Base-by-base conservation (phyloP, 1,140 invertebrate species). In the Lepeophtheirus salmonis region DNA sequence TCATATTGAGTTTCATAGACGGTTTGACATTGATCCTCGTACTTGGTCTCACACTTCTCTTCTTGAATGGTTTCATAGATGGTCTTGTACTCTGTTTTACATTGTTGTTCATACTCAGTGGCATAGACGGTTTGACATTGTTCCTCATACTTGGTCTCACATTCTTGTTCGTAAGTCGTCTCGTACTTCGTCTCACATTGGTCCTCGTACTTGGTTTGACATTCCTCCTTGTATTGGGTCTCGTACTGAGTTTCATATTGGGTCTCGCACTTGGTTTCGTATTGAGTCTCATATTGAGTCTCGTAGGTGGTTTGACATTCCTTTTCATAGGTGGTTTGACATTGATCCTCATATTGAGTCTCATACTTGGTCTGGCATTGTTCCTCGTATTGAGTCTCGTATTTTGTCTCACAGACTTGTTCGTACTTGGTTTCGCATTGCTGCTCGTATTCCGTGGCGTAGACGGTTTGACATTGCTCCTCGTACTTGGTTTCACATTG, bases 1-100 rank as follows among this genome's bases (percentile, higher is more conserved):
- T 61, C 59, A 22, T 61, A 61, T 3, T 22, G 1, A 21, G 59
- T 61, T 16, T 61, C 59, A 20, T 61, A 61, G 14, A 22, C 25
- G 49, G 59, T 61, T 23, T 61, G 1, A 16, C 59, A 61, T 54
- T 61, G 54, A 23, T 61, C 59, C 59, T 61, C 59, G 50, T 61
- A 61, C 50, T 61, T 61, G 50, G 59, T 61, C 50, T 61, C 59
- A 20, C 59, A 61, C 59, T 61, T 61, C 12, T 61, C 59, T 50
- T 61, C 59, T 14, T 61, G 50, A 23, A 26, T 26, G 23, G 59
- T 61, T 20, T 56, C 50, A 48, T 61, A 61, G 12, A 24, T 48
- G 59, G 59, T 61, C 24, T 54, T 61, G 59, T 61, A 61, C 13
- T 52, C 59, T 16, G 59, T 61, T 16, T 54, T 20, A 23, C 59